These are phyloP conservation scores for Cyclopterus lumpus DNA, from an alignment of 2,797 vertebrate species.

Conservation along the genomic window DNA sequence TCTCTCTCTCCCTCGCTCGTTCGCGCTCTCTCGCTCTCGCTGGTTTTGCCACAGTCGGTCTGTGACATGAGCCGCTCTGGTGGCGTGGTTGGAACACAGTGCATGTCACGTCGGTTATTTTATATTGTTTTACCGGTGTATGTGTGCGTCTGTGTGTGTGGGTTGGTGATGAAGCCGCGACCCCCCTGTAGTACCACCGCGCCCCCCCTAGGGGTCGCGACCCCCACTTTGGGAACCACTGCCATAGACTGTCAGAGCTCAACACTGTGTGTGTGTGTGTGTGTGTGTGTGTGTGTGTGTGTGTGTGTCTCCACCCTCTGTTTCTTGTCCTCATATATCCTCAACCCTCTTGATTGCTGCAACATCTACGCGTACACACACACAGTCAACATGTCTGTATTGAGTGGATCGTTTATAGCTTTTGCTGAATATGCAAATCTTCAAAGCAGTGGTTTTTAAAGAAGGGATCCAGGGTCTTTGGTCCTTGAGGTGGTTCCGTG, in stretches of 20 bases:
- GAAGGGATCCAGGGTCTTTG: neutral
- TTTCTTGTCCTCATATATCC: constrained; percentile 25
- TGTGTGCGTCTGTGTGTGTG: too few species aligned
- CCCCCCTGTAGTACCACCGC: too few species aligned
- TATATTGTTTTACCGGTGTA: too few species aligned
- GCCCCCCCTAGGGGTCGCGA: too few species aligned
- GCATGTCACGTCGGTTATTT: too few species aligned
- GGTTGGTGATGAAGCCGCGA: too few species aligned
- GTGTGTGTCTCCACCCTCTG: constrained; percentile 23
- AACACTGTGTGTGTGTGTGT: constrained; percentile 5
- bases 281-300: constrained; percentile 2
- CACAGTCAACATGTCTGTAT: constrained; percentile 7
- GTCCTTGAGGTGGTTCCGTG: neutral
- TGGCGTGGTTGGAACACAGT: too few species aligned
- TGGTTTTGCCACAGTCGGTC: too few species aligned
- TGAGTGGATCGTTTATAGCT: constrained; percentile 14
- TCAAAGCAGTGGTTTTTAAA: neutral
- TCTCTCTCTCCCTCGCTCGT: too few species aligned
- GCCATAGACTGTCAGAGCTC: constrained; percentile 21
- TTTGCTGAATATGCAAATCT: constrained; percentile 33
- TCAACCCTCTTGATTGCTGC: constrained; percentile 18
- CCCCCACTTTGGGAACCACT: too few species aligned
- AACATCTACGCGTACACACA: neutral
- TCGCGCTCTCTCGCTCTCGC: too few species aligned
- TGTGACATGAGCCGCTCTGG: too few species aligned